A percentile compares a stretch with the other conserved stretches of the same genome.
phyloP scores from a whole-genome alignment of 2,888 invertebrate genomes.

The Caenorhabditis afra region DNA sequence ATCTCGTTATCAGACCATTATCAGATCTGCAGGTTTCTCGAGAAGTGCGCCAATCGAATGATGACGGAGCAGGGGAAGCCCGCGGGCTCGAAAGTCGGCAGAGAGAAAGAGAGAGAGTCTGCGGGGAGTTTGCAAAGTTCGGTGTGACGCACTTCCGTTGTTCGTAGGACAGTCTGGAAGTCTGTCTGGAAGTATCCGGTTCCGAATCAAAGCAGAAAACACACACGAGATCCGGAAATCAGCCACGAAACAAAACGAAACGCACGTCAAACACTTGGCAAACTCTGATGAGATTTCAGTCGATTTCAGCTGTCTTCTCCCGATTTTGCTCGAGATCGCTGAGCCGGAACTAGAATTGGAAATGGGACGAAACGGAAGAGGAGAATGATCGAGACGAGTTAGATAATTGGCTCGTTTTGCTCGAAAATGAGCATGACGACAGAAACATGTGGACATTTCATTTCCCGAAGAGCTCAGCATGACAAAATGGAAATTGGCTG shows the following conservation, averaged over 20 bases:
- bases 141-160: no score
- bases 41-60: background rate
- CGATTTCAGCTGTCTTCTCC: slow-evolving; percentile 9
- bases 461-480: no score
- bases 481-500: no score
- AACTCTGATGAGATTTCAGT: background rate
- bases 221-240: background rate
- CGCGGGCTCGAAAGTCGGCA: no score
- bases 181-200: no score
- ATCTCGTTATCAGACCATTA: background rate
- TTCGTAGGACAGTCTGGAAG: no score
- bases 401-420: background rate
- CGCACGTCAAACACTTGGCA: slow-evolving; percentile 5
- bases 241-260: background rate
- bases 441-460: background rate
- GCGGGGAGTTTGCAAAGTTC: no score
- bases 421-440: no score
- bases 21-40: background rate
- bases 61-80: background rate
- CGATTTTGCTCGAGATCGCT: background rate
- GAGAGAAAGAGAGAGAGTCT: no score
- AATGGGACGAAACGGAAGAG: background rate
- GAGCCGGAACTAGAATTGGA: background rate
- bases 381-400: background rate
- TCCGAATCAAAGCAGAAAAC: background rate